Base-by-base conservation (phyloP, 2,113 vertebrate genomes). In the Cynopterus brachyotis region DNA sequence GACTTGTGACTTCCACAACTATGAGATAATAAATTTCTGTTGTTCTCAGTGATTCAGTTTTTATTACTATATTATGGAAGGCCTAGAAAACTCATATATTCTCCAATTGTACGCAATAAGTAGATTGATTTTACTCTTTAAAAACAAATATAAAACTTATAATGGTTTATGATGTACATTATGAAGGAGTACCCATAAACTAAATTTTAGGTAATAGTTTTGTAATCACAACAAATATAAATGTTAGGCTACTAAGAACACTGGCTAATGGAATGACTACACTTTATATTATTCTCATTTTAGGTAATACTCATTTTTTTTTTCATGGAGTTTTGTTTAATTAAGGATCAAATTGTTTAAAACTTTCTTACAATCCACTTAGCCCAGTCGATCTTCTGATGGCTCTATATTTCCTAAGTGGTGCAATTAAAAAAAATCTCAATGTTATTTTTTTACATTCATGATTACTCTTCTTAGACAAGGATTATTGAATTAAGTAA, bases 401-500 rank as follows among this genome's bases (percentile, higher is more conserved):
- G 40, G 53, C 89, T 95, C 35, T 96, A 4, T 87, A 47, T 83
- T 50, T 42, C 73, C 32, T 69, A 82, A 89, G 35, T 87, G 37
- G 4, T 91, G 6, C 16, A 76, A 13, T 95, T 94, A n/a, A 1
- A 6, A 83, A 87, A 93, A 96, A 69, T 76, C 89, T 87, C 50
- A 64, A 0, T 75, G 8, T 5, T 53, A 11, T 88, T 82, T 86
- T 80, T 92, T 93, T 91, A 57, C 1, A 87, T 0, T 83, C 28
- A 42, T 95, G 62, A 80, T 83, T 91, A 70, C 86, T 97, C 26
- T 95, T 95, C 47, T 86, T 50, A 90, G 66, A 92, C 45, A 87
- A 94, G 32, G 30, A 30, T 84, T 95, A 90, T 84, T 97, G 59
- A 97, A 96, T 88, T 87, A 96, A 97, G 73, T 95, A 66, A 87